Percentiles rank a stretch among this genome's conserved stretches.
phyloP scores from a whole-genome alignment of 2,113 vertebrate genomes.

The Chauna torquata region DNA sequence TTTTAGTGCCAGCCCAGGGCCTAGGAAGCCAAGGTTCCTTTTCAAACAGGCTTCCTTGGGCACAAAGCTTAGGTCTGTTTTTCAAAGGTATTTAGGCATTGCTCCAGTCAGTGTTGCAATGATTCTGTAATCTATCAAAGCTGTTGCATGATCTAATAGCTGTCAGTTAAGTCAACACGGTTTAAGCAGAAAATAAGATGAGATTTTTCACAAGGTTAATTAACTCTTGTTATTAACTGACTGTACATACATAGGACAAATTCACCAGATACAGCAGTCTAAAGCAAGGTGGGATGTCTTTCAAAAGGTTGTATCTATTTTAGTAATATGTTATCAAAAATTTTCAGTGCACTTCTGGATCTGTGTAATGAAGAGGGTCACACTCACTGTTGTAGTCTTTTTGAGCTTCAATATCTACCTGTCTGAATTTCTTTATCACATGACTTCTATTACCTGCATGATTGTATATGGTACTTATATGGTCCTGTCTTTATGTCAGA shows the following conservation, averaged over 20 bases:
- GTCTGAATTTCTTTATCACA: background rate
- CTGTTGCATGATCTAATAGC: conserved; percentile 40
- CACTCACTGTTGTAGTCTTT: background rate
- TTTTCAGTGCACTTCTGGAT: background rate
- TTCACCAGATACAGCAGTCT: background rate
- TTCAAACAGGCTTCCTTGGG: background rate
- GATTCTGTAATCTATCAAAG: conserved; percentile 58
- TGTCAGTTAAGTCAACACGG: conserved; percentile 47
- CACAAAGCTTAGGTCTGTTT: background rate
- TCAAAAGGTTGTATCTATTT: background rate
- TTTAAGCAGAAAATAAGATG: conserved; percentile 33
- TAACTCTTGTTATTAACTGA: conserved; percentile 23
- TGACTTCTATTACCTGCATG: background rate
- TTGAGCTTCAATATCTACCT: background rate
- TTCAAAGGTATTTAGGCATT: conserved; percentile 46
- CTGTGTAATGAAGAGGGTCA: background rate
- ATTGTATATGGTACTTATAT: background rate
- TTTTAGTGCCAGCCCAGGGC: background rate
- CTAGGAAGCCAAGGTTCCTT: background rate
- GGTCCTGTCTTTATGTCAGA: background rate
- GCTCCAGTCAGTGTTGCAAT: conserved; percentile 59
- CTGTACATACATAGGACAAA: background rate
- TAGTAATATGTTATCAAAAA: background rate
- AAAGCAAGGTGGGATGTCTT: background rate
- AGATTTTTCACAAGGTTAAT: background rate